Conservation (phyloP, 2,113 vertebrate species). For the Zosterops japonicus region DNA sequence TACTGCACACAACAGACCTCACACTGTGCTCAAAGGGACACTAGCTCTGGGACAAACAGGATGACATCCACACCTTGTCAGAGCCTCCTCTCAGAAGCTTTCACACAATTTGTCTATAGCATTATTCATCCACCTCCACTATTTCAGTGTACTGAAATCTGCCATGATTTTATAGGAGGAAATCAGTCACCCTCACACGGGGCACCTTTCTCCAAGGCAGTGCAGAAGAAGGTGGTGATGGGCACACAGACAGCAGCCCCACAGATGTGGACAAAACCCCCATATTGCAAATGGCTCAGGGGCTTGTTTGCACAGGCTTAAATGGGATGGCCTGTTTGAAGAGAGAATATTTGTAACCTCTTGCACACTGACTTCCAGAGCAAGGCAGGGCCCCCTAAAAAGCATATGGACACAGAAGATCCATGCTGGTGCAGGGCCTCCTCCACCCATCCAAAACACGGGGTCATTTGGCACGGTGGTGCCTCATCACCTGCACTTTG, state of each 20-base stretch:
- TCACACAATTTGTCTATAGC: not conserved
- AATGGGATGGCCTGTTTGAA: not conserved
- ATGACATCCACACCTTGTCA: not conserved
- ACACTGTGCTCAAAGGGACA: not conserved
- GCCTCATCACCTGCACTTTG: not conserved
- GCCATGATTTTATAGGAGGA: not conserved
- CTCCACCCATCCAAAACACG: not conserved
- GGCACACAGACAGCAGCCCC: not conserved
- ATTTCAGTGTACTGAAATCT: not conserved
- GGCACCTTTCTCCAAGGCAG: accelerated
- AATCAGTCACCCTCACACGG: not conserved
- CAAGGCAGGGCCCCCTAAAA: not conserved
- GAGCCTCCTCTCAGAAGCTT: not conserved
- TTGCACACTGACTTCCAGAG: not conserved
- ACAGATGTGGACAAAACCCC: not conserved
- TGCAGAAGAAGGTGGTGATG: not conserved
- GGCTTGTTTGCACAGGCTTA: not conserved
- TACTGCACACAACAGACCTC: not conserved
- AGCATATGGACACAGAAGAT: not conserved
- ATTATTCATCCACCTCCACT: not conserved
- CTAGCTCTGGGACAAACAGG: not conserved
- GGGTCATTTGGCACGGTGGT: not conserved
- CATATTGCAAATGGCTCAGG: not conserved
- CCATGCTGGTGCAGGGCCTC: not conserved
- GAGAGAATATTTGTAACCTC: not conserved